A percentile compares a stretch with the other conserved stretches of the same genome.
phyloP scores from a whole-genome alignment of 1,140 invertebrate species.

The Ridgeia piscesae region DNA sequence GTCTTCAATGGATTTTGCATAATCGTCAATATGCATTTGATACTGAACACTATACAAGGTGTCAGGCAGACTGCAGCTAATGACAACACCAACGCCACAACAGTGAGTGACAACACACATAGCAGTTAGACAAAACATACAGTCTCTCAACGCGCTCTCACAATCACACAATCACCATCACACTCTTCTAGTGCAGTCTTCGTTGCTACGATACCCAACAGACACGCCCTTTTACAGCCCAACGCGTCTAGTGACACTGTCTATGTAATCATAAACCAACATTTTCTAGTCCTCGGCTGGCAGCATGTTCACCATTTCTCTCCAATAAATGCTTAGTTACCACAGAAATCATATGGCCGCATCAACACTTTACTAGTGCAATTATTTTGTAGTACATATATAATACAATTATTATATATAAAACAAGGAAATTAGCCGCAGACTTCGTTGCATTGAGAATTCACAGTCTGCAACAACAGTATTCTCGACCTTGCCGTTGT shows the following conservation, averaged over 20 bases:
- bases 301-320: neutral
- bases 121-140: neutral
- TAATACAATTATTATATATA: neutral
- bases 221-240: neutral
- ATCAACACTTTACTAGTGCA: no score
- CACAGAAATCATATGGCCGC: neutral
- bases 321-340: neutral
- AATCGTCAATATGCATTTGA: neutral
- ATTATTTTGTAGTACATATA: neutral
- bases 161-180: no score
- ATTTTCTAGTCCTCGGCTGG: neutral
- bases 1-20: neutral
- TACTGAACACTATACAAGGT: neutral
- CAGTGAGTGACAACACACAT: neutral
- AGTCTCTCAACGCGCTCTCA: neutral
- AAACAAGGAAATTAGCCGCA: neutral
- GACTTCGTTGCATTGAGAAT: neutral
- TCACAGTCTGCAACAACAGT: neutral
- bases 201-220: neutral
- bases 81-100: neutral
- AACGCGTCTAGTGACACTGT: neutral
- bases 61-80: neutral
- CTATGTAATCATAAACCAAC: neutral
- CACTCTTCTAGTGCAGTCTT: neutral
- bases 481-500: neutral